Conservation (phyloP, 2,797 vertebrate genomes). For the Protonibea diacanthus region DNA sequence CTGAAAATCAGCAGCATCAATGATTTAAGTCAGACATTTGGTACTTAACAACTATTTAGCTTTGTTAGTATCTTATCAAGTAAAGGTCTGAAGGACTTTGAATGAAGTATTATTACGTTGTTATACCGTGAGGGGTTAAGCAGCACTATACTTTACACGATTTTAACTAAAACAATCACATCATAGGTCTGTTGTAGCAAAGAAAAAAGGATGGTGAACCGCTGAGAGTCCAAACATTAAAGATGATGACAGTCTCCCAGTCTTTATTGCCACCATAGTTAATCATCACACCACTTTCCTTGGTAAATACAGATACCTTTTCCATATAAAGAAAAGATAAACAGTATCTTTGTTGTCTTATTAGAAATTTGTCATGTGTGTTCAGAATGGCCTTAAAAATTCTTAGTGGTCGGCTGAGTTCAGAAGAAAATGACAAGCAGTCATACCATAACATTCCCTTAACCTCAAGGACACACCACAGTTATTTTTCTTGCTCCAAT, state of each 20-base stretch:
- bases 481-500: constrained; percentile 27
- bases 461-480: constrained; percentile 44
- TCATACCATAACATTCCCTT: constrained; percentile 7
- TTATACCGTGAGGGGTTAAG: background rate
- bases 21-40: background rate
- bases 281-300: no score
- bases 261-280: no score
- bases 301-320: background rate
- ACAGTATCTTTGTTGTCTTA: constrained; percentile 1
- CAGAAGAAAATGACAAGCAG: constrained; percentile 38
- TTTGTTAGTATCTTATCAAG: background rate
- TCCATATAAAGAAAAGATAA: constrained; percentile 1
- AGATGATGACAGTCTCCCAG: background rate
- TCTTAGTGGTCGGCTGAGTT: constrained; percentile 28
- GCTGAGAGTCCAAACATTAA: background rate
- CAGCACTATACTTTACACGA: background rate
- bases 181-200: background rate
- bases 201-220: background rate
- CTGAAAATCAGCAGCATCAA: background rate
- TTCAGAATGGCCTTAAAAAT: constrained; percentile 19
- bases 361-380: constrained; percentile 18
- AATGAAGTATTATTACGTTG: background rate
- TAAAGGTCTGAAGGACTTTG: background rate
- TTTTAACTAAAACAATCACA: background rate
- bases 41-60: background rate